Base-by-base conservation (phyloP, 1,140 invertebrate genomes). In the Bilobella aurantiaca region DNA sequence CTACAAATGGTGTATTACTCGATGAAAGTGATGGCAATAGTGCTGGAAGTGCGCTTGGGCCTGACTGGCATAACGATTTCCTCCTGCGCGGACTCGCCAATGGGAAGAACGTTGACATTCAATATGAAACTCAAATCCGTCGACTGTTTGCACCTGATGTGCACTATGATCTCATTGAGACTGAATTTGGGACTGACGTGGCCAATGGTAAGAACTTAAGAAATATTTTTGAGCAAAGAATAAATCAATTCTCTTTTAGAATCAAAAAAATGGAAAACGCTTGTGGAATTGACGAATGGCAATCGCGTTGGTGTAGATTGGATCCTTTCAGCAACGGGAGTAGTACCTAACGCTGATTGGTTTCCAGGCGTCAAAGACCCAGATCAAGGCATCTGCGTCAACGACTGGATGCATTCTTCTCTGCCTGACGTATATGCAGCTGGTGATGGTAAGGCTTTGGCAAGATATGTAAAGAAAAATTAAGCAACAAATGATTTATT, bases 311-410 rank as follows among this genome's bases (percentile, higher is more conserved):
- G 85, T 12, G 93, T 91, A 82, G 93, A 99, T 81, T 86, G 98
- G 75, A 80, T 99, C 30, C 83, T 99, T 60, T 97, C 93, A 70
- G 96, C 96, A 1, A 98, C 93, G 47, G 96, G 96, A 21, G 95
- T 99, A 1, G 77, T 81, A 32, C 93, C 89, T 27, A 84, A 85
- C 74, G 79, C 80, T 23, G 77, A 84, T 46, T 83, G 85, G 70
- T 74, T 75, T 74, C 78, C 62, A 62, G 76, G 57, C 53, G 37
- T 23, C 37, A 81, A 92, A 53, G 76, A 81, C 5, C 75, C 82
- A 0, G 75, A 78, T 30, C 91, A 96, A 71, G 90, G 88, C 61
- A 80, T 96, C 62, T 77, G 82, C 68, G 90, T 99, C 0, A 84
- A 97, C 80, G 86, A 89, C 77, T 82, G 86, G 72, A 89, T 98